Evolutionary conservation across 2,888 invertebrate species (phyloP).

Genomic region (Caenorhabditis parvicauda): DNA sequence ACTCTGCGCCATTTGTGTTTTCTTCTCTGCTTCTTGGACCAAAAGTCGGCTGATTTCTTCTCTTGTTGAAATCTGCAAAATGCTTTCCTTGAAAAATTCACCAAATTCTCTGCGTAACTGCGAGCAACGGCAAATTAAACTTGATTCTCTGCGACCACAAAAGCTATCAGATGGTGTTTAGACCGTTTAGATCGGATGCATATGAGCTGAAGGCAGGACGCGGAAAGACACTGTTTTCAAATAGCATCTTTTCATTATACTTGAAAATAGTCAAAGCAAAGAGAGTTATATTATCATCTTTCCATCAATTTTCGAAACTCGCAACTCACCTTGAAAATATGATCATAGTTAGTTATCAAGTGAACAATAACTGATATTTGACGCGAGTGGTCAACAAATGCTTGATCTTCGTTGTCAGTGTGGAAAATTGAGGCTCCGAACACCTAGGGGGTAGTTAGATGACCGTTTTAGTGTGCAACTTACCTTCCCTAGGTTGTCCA

Average conservation of each 20-base stretch:
- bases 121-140: no score
- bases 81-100: background rate
- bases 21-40: slow-evolving; percentile 27
- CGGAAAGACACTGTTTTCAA: no score
- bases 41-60: slow-evolving; percentile 34
- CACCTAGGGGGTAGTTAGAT: no score
- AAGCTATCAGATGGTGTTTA: no score
- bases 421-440: slow-evolving; percentile 51
- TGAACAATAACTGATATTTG: slow-evolving; percentile 43
- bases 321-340: slow-evolving; percentile 37
- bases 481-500: slow-evolving; percentile 57
- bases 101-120: background rate
- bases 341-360: slow-evolving; percentile 39
- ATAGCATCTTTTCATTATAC: no score
- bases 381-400: slow-evolving; percentile 11
- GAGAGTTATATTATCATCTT: no score
- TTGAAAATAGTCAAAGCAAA: no score
- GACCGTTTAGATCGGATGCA: no score
- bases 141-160: no score
- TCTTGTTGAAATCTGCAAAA: slow-evolving; percentile 20
- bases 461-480: no score
- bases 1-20: background rate
- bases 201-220: no score
- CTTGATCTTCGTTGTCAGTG: slow-evolving; percentile 25
- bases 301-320: background rate